Base-by-base conservation (phyloP, 2,888 invertebrate genomes). In the Epinotia ramella region DNA sequence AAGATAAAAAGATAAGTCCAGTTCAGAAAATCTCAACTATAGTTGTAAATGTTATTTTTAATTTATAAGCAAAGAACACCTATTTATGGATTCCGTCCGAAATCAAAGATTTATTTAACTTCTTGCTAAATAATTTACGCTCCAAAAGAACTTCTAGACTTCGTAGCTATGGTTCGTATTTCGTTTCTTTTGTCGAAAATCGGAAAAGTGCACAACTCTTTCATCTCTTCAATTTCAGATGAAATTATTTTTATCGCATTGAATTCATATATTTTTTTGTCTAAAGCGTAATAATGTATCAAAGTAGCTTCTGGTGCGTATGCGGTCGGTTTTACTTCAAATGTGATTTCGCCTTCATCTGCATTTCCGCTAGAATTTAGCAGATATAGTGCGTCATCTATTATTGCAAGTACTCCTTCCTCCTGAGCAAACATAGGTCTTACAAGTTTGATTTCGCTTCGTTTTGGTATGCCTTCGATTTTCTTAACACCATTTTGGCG, bases 231-330 rank as follows among this genome's bases (percentile, higher is more conserved):
- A 13, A 53, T 18, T 67, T 62, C 66, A 12, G 67, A 49, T 16
- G 20, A 11, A 28, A 68, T 11, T 12, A 76, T 28, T 18, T 59
- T 13, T 7, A 76, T n/a, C 4, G 46, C 46, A 49, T 76, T 67
- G 18, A 62, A 76, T 67, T 76, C 76, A 18, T 76, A 76, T 20
- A 76, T 62, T 16, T 72, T 76, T 16, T 67, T 76, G 7, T 76
- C 62, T 12, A 57, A 62, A 3, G 71, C 76, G 44, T 67, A 67
- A 57, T 72, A 76, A 16, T 71, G 76, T 40, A 76, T 62, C 9
- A 76, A 67, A 0, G 76, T 76, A 7, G 71, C 71, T 20, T 76
- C 76, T 18, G 76, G 76, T 0, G 76, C 76, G 6, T 72, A 76
- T n/a, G 76, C 76, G 4, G 76, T 62, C 24, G 76, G 76, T 57